A percentile compares a stretch with the other conserved stretches of the same genome.
These are phyloP conservation scores for Paraescarpia echinospica DNA, from an alignment of 1,140 invertebrate species.

Conservation along the genomic window DNA sequence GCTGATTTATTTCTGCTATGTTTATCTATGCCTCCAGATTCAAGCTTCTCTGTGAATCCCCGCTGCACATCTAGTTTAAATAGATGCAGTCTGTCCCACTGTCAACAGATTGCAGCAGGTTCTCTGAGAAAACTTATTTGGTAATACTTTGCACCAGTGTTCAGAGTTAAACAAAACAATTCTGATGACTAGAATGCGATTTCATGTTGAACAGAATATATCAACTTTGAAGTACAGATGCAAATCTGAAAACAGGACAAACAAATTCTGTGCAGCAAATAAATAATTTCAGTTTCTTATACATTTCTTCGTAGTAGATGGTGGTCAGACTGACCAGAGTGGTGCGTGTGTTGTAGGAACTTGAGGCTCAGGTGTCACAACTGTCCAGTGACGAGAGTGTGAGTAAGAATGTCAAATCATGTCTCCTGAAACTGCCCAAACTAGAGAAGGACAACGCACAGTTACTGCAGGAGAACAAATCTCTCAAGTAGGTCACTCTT, in stretches of 20 bases:
- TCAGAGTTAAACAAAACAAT: no score
- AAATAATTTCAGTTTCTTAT: neutral
- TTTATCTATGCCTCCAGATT: no score
- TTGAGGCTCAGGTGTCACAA: neutral
- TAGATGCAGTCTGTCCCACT: no score
- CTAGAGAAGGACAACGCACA: conserved; percentile 43
- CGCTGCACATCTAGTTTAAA: no score
- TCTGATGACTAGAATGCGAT: neutral
- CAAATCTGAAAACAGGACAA: neutral
- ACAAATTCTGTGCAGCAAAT: neutral
- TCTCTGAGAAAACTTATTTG: no score
- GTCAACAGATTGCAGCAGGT: no score
- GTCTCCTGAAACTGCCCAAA: conserved; percentile 6
- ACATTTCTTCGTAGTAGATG: neutral
- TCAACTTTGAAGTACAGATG: neutral
- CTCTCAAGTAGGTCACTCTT: conserved; percentile 23
- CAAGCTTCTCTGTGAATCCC: no score
- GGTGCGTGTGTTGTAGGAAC: neutral
- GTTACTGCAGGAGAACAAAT: conserved; percentile 39
- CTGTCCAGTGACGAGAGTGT: neutral
- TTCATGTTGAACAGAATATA: neutral
- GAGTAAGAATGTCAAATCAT: neutral
- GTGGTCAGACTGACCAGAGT: neutral
- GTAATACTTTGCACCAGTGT: no score
- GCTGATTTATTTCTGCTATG: no score